These are phyloP conservation scores for Lutjanus argentimaculatus DNA, from an alignment of 2,797 vertebrate genomes.

Conservation along the genomic window DNA sequence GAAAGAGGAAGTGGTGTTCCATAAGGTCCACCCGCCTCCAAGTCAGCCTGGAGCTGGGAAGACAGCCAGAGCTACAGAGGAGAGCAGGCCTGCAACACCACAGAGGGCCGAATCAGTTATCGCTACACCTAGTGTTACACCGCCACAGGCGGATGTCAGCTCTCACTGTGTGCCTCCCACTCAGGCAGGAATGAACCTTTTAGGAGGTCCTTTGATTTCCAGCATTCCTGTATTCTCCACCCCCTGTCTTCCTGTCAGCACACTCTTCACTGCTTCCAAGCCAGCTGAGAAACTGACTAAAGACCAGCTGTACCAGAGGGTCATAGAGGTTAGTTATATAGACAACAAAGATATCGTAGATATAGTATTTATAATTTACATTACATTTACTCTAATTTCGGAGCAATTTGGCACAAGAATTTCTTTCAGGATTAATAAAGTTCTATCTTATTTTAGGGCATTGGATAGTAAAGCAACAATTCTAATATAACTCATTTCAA, in stretches of 20 bases:
- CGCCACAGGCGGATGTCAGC: neutral
- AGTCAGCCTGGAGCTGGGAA: neutral
- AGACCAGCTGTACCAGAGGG: conserved; percentile 71
- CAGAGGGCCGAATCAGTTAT: neutral
- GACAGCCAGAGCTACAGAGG: neutral
- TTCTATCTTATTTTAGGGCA: neutral
- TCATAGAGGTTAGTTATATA: conserved; percentile 70
- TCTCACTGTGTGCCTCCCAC: neutral
- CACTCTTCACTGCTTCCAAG: neutral
- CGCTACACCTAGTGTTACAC: neutral
- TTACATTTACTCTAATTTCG: too few relatives aligned
- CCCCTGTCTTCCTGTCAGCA: conserved; percentile 1
- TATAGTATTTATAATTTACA: neutral
- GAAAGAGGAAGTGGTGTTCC: conserved; percentile 63
- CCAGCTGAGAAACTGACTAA: conserved; percentile 60
- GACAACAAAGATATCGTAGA: neutral
- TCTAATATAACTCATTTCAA: neutral
- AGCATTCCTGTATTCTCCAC: neutral
- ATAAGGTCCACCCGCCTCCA: conserved; percentile 54
- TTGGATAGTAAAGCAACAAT: neutral
- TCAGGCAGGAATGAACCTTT: neutral
- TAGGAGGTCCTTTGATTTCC: conserved; percentile 23
- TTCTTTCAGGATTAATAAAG: too few relatives aligned
- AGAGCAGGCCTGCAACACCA: conserved; percentile 44
- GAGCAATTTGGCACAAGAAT: too few relatives aligned